Base-by-base conservation (phyloP, 1,140 invertebrate species). In the Limonius californicus region DNA sequence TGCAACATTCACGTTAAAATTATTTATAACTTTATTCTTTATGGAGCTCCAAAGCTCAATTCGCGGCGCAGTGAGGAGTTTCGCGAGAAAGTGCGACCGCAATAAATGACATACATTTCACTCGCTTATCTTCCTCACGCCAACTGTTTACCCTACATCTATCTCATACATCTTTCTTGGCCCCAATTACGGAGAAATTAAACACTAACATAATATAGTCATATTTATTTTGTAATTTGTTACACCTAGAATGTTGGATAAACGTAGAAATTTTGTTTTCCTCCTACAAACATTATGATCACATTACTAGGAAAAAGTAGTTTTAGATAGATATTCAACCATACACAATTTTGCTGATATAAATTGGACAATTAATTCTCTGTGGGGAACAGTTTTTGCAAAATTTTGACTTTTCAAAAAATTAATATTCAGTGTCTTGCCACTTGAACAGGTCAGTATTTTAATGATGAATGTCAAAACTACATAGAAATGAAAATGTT, bases 61-160 rank as follows among this genome's bases (percentile, higher is more conserved):
- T 59, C 50, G 62, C 50, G 39, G 35, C 18, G 39, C 18, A 39
- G 57, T 23, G 54, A 57, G 50, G 57, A 55, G 59, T 66, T 61
- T 61, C 54, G 65, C 66, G 66, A 70, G 69, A 68, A 70, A 70
- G 69, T 70, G 55, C 65, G 67, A 68, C 69, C 69, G 66, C 67
- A 62, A 67, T 70, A 66, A 61, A 16, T 69, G 69, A 70, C 69
- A 70, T 45, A 70, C 69, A 69, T 70, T 70, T 70, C 65, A 65
- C 67, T 64, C 21, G 62, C 61, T 66, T 63, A 69, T 70, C 66
- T 70, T 58, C 64, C 54, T 70, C 63, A 50, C 61, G 54, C 20
- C 35, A 54, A 53, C 47, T 59, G 43, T 66, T 63, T 64, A 55
- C 62, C 39, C 45, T 66, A 68, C 42, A 42, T 61, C 67, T 47